Evolutionary conservation across 2,888 invertebrate species (phyloP), one percentile per base, ranked within the genome.

Genomic region (Brachypterus glaber): DNA sequence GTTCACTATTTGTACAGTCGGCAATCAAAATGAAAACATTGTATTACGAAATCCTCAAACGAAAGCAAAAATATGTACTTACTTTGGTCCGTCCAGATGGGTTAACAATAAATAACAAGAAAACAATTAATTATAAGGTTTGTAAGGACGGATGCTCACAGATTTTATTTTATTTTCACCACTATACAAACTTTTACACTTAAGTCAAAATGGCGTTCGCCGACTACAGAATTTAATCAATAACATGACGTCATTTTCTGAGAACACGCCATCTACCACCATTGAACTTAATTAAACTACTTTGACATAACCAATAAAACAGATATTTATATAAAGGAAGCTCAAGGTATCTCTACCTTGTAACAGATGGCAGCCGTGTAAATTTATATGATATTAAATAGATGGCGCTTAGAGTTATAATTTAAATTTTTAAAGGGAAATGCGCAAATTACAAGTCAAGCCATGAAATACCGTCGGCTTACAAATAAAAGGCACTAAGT

Each of bases 21-120:
- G 44, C 45, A 44, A 47, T 45, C 49, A 51, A 35, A 55, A 59
- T 40, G 51, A 60, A 62, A 63, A 61, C 60, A 60, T 58, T 51
- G 45, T 42, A 57, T 60, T 60, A 57, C 53, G 58, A 60, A 60
- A 56, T 50, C 40, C 39, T 46, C 40, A 30, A 41, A 43, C 16
- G 30, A 32, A 24, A n/a, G n/a, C n/a, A 37, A 52, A 62, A 64
- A 60, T 62, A 46, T 30, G 29, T 52, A 57, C 70, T 65, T 74
- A 82, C 82, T 79, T 81, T 79, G 81, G 82, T 82, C 77, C 81
- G 80, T 80, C 76, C 79, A 74, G 76, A 75, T 77, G 74, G 75
- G 74, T 77, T 71, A 68, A 62, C 56, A 57, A 55, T 54, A 59
- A 62, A 60, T 53, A 61, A 65, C 59, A 60, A 63, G 57, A 62